Percentiles rank a stretch among this genome's conserved stretches.
Conservation (phyloP, 2,888 invertebrate genomes). For the Diarsia dahlii region DNA sequence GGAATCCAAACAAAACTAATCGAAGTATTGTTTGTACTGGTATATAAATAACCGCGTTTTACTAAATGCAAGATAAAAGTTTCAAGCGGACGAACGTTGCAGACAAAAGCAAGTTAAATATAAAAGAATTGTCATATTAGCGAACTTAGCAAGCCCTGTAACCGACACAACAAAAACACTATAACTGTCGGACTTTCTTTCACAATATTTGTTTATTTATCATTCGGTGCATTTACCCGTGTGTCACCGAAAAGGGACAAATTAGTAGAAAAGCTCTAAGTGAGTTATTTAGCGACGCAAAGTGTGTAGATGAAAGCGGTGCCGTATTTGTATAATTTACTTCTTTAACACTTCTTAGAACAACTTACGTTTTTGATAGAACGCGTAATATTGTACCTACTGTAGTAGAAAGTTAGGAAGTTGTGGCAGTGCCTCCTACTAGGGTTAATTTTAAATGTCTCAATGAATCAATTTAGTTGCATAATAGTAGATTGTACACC, state of each 20-base stretch:
- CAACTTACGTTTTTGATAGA: not conserved
- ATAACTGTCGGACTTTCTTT: constrained; percentile 23
- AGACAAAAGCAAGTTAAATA: not conserved
- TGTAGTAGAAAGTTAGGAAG: not conserved
- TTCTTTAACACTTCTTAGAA: not conserved
- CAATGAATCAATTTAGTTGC: not conserved
- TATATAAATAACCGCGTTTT: no score
- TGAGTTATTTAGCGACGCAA: constrained; percentile 39
- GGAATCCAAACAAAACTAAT: no score
- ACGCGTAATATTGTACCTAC: no score
- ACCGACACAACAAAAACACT: constrained; percentile 15
- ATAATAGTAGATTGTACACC: no score
- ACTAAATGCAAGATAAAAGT: no score
- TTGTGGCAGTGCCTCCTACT: not conserved
- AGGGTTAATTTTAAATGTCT: not conserved
- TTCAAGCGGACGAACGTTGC: no score
- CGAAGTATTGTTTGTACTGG: no score
- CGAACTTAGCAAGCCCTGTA: not conserved
- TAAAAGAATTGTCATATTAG: not conserved
- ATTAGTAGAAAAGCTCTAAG: constrained; percentile 39
- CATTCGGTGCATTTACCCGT: constrained; percentile 11
- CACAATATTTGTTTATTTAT: constrained; percentile 38
- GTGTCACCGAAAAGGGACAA: constrained; percentile 20
- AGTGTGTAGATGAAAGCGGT: constrained; percentile 36
- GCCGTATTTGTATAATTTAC: constrained; percentile 10